Evolutionary conservation across 2,113 vertebrate species (phyloP).

Genomic region (Leptosomus discolor): DNA sequence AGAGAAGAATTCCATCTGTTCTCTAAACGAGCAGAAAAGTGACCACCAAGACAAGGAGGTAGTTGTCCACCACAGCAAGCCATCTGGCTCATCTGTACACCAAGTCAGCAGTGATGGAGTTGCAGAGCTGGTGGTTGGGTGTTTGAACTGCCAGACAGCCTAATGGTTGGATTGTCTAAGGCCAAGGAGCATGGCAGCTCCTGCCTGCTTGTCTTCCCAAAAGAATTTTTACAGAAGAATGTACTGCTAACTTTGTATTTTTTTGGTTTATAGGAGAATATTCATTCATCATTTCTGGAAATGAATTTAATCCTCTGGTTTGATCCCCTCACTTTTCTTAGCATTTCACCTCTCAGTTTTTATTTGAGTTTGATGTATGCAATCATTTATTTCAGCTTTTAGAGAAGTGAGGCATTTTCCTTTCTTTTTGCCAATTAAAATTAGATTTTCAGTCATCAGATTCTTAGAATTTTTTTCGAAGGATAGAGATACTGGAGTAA

Average conservation of each 20-base stretch:
- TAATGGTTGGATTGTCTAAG: not conserved
- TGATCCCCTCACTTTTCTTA: not conserved
- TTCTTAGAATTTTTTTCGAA: not conserved
- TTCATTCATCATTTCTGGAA: not conserved
- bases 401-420: not conserved
- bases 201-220: not conserved
- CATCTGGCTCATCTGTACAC: rapidly evolving
- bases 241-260: not conserved
- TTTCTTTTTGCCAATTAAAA: conserved; percentile 3
- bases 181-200: not conserved
- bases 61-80: not conserved
- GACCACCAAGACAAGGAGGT: not conserved
- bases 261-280: not conserved
- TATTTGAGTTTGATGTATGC: not conserved
- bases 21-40: not conserved
- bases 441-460: rapidly evolving
- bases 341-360: not conserved
- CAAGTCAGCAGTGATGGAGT: not conserved
- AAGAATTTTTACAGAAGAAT: not conserved
- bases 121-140: not conserved
- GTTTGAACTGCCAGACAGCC: not conserved
- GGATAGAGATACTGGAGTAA: not conserved
- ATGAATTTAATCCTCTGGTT: not conserved
- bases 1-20: not conserved
- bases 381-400: not conserved